Conservation (phyloP, 64 coral and sea anemone genomes). For the Pocillopora verrucosa region DNA sequence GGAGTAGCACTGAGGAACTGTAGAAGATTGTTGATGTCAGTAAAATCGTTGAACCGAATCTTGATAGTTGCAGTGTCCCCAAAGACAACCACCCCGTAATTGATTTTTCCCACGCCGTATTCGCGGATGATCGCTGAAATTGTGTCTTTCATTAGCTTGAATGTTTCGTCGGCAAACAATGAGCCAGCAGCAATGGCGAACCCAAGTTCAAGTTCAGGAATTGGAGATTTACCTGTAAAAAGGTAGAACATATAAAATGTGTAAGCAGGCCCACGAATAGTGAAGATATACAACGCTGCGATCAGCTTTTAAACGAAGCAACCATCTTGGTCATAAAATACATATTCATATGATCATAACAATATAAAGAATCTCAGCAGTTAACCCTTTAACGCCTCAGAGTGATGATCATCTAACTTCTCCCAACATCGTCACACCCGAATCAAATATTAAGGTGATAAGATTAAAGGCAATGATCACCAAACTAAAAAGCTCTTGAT, state of each 20-base stretch:
- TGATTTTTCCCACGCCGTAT: slow-evolving; percentile 66
- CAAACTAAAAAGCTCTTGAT: too few relatives aligned
- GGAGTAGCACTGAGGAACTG: slow-evolving; percentile 40
- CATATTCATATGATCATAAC: too few relatives aligned
- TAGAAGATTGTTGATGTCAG: slow-evolving; percentile 6
- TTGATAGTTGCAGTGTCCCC: slow-evolving; percentile 62
- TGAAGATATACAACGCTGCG: too few relatives aligned
- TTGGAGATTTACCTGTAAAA: slow-evolving; percentile 16
- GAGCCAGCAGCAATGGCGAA: slow-evolving; percentile 78
- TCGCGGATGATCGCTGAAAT: slow-evolving; percentile 57
- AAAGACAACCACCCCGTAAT: slow-evolving; percentile 76
- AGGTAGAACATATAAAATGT: not conserved
- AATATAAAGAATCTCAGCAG: too few relatives aligned
- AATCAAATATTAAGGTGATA: too few relatives aligned
- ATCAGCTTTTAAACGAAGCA: too few relatives aligned
- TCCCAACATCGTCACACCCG: too few relatives aligned
- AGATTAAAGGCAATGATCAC: too few relatives aligned
- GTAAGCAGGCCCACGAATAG: not conserved
- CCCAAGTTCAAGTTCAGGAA: slow-evolving; percentile 71
- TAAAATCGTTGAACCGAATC: slow-evolving; percentile 47
- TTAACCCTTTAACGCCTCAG: too few relatives aligned
- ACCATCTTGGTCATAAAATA: too few relatives aligned
- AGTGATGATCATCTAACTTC: too few relatives aligned
- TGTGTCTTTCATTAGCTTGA: slow-evolving; percentile 50
- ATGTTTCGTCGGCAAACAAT: slow-evolving; percentile 45